Conservation (phyloP, 2,113 vertebrate genomes). For the Propithecus coquereli region DNA sequence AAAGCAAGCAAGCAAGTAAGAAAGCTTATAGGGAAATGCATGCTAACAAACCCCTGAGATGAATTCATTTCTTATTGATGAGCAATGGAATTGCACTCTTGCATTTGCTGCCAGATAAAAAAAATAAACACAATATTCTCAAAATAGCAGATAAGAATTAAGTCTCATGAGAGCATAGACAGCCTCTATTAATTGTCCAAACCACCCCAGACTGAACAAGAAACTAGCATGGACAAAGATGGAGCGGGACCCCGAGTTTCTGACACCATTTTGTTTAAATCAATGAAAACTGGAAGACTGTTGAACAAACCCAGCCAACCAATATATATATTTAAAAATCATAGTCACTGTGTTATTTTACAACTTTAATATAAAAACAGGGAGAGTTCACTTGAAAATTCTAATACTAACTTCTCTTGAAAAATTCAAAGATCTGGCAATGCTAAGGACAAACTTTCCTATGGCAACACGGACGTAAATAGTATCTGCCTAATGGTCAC, state of each 20-base stretch:
- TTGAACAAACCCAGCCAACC: not conserved
- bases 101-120: not conserved
- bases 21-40: not conserved
- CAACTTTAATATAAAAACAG: constrained; percentile 18
- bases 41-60: not conserved
- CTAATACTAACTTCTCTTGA: not conserved
- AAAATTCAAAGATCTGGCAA: not conserved
- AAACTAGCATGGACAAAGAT: not conserved
- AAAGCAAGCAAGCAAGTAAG: too few species aligned
- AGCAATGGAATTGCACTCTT: not conserved
- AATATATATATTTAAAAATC: not conserved
- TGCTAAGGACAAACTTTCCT: not conserved
- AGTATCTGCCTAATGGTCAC: not conserved
- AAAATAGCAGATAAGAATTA: not conserved
- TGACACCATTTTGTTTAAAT: constrained; percentile 14
- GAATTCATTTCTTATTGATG: not conserved
- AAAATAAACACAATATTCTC: not conserved
- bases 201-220: not conserved
- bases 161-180: not conserved
- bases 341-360: not conserved
- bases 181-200: not conserved
- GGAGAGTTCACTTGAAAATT: constrained; percentile 1
- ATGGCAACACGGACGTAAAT: not conserved
- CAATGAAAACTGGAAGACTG: not conserved
- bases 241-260: not conserved